Percentiles rank a stretch among this genome's conserved stretches.
phyloP scores from a whole-genome alignment of 2,888 invertebrate genomes.

The Agrilus mali region DNA sequence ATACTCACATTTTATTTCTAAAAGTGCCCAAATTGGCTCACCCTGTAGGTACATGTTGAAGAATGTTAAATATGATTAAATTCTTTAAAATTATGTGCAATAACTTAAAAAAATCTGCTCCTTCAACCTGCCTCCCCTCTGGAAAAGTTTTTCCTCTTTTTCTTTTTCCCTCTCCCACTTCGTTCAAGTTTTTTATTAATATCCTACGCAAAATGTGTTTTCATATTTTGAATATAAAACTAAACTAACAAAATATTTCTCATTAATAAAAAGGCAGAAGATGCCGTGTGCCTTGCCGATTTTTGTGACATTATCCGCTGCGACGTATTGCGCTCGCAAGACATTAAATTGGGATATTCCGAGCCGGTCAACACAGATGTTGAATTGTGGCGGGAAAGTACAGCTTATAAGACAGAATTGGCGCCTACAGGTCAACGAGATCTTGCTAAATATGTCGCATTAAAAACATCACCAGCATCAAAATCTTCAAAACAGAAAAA shows the following conservation, averaged over 20 bases:
- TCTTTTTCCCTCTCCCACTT: too few relatives aligned
- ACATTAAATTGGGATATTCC: constrained; percentile 51
- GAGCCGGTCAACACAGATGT: constrained; percentile 62
- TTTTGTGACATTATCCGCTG: constrained; percentile 95
- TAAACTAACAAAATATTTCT: background rate
- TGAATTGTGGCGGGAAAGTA: constrained; percentile 72
- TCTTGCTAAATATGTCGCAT: constrained; percentile 29
- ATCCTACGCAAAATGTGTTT: too few relatives aligned
- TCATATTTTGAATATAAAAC: background rate
- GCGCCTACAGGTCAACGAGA: constrained; percentile 34
- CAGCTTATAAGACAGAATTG: constrained; percentile 52
- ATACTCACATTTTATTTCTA: too few relatives aligned
- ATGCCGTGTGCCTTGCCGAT: constrained; percentile 85
- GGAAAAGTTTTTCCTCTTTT: too few relatives aligned
- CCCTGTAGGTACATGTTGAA: too few relatives aligned
- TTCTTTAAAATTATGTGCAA: too few relatives aligned
- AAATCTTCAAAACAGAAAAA: background rate
- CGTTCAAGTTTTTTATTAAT: too few relatives aligned
- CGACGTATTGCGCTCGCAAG: constrained; percentile 70
- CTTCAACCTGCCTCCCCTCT: too few relatives aligned
- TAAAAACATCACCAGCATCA: constrained; percentile 14
- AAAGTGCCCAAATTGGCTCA: too few relatives aligned
- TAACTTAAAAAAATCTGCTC: too few relatives aligned
- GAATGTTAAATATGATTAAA: too few relatives aligned
- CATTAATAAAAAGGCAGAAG: constrained; percentile 57